Base-by-base conservation (phyloP, 2,888 invertebrate species). In the Meiosimyza platycephala region DNA sequence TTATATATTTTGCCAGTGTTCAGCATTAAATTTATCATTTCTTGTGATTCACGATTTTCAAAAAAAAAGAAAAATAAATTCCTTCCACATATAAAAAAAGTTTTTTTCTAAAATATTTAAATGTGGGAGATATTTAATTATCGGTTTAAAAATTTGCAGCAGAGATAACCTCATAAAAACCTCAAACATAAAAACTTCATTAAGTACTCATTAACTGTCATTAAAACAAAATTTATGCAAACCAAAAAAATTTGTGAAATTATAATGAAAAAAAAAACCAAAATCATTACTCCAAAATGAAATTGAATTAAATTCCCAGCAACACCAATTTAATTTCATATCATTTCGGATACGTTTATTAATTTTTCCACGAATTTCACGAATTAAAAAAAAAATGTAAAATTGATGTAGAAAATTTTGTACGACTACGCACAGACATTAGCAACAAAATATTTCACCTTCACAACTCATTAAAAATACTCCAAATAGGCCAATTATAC, bases 391-490 rank as follows among this genome's bases (percentile, higher is more conserved):
- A 40, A 51, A 64, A 69, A 50, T 11, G 54, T 55, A 68, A 63
- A 55, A 62, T 67, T 47, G 28, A 72, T 57, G 57, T 72, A 18
- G n/a, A 28, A 22, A 54, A n/a, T 59, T 5, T 59, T 28, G 11
- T 4, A 50, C 63, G 59, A 6, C 33, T 28, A 55, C 52, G 40
- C 16, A 57, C 6, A 18, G 16, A 28, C 15, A 47, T 40, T 47
- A 51, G 62, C 59, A 73, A 50, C 47, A 13, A 22, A 63, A 50
- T 33, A 50, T 72, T 69, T 63, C 72, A 68, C 72, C 72, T 72
- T 72, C 57, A 69, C 55, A 71, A 72, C 68, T 75, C 78, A 79
- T 79, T 78, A 78, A 78, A 76, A 74, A 62, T 77, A 63, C 68
- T 59, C 59, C 62, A 74, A 73, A 74, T 72, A 57, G 74, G 73